Evolutionary conservation across 2,797 vertebrate species (phyloP), one percentile per base, ranked within the genome.

Genomic region (Distichodus sexfasciatus): DNA sequence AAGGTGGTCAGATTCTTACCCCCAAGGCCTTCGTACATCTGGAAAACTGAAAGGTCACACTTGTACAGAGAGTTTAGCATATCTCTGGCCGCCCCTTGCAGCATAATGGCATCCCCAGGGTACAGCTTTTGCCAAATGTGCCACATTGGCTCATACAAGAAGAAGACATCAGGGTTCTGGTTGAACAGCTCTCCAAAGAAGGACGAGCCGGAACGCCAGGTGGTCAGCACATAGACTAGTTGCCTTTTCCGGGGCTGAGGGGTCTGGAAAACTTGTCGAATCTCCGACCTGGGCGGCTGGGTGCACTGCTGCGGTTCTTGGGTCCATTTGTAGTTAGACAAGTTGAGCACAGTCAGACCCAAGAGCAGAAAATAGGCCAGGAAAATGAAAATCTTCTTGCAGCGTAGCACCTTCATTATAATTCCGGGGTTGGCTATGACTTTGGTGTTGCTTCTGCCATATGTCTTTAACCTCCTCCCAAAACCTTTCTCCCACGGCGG

Each of bases 81-180:
- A 89, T 99, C 97, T 71, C 97, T 88, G 69, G 95, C 94, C 0
- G 97, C 97, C 55, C 97, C 97, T 69, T 99, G 97, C 69, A 99
- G 89, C 43, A 96, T 96, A 28, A 98, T 93, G 0, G 97, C 97
- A 0, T 98, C 97, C 0, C 95, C 95, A 0, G 97, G 97, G 86
- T 99, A 99, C 74, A 99, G 88, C 76, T 98, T 98, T 85, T 99
- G 96, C 96, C 97, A 99, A 84, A 99, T 96, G 78, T 99, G 97
- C 96, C 97, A 99, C 91, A 99, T 94, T 0, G 97, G 97, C 85
- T 99, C 97, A 2, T 98, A 99, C 62, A 99, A 90, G 81, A 98
- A 99, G 87, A 99, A 98, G 14, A 97, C 96, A 61, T 95, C 93
- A 0, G 96, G 94, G 77, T 98, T 96, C 90, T 99, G 96, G 90